Evolutionary conservation across 2,888 invertebrate genomes (phyloP).

Genomic region (Conistra vaccinii): DNA sequence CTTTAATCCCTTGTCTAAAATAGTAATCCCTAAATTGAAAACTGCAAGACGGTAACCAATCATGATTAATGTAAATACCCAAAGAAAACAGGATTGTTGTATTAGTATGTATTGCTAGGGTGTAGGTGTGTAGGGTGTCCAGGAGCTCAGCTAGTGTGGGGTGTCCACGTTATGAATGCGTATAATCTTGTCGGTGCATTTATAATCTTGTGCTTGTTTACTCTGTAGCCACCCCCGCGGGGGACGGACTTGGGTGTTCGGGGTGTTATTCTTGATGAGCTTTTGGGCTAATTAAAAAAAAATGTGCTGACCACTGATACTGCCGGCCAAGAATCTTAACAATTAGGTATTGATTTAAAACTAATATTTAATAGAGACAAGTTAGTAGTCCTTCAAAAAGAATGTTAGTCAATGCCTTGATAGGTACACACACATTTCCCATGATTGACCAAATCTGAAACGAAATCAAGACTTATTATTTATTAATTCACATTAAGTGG

Average conservation of each 20-base stretch:
- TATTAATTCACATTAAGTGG: too few relatives aligned
- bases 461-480: too few relatives aligned
- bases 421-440: too few relatives aligned
- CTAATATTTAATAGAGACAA: too few relatives aligned
- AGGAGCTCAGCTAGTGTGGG: constrained; percentile 20
- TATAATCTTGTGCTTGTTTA: constrained; percentile 62
- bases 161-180: constrained; percentile 30
- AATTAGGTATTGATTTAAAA: too few relatives aligned
- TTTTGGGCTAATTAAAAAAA: neutral
- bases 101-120: constrained; percentile 54
- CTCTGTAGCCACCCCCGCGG: constrained; percentile 24
- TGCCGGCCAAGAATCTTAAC: too few relatives aligned
- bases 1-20: too few relatives aligned
- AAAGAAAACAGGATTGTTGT: constrained; percentile 69
- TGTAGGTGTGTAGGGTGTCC: constrained; percentile 16
- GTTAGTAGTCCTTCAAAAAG: too few relatives aligned
- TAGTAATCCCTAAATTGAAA: constrained; percentile 45
- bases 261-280: neutral
- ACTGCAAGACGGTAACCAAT: constrained; percentile 34
- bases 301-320: too few relatives aligned
- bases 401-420: too few relatives aligned
- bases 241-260: constrained; percentile 35
- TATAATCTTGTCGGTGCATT: constrained; percentile 68
- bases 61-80: constrained; percentile 69
- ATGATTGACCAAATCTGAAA: too few relatives aligned